Conservation (phyloP, 1,140 invertebrate genomes). For the Scaptomyza pallida region DNA sequence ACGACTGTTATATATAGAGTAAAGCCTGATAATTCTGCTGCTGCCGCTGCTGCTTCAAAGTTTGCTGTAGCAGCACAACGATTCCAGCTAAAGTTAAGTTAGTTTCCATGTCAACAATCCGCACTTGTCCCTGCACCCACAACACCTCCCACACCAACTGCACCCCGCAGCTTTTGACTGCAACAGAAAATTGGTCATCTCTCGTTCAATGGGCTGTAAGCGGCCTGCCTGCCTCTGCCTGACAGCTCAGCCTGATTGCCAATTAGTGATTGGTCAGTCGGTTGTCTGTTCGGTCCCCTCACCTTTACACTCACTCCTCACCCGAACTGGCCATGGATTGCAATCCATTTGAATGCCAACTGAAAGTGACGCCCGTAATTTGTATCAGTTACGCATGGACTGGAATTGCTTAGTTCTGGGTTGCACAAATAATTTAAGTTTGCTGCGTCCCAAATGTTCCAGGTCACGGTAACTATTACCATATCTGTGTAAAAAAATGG, state of each 20-base stretch:
- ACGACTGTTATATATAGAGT: constrained; percentile 59
- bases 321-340: too few species aligned
- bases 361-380: constrained; percentile 45
- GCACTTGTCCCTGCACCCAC: constrained; percentile 16
- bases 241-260: constrained; percentile 42
- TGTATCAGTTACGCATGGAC: constrained; percentile 40
- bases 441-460: not conserved
- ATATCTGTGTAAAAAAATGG: not conserved
- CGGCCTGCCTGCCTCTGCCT: constrained; percentile 29
- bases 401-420: constrained; percentile 2
- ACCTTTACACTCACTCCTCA: not conserved
- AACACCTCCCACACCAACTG: too few species aligned
- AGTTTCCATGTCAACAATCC: constrained; percentile 70
- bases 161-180: not conserved
- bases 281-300: not conserved
- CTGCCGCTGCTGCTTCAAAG: constrained; percentile 56
- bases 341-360: constrained; percentile 28
- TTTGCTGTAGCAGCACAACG: constrained; percentile 56
- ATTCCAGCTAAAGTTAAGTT: constrained; percentile 60
- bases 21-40: constrained; percentile 65
- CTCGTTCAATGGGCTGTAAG: constrained; percentile 65
- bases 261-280: constrained; percentile 58
- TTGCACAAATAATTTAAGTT: not conserved
- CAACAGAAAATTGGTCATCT: constrained; percentile 33
- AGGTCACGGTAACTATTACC: constrained; percentile 1